phyloP scores from a whole-genome alignment of 2,888 invertebrate genomes.

The Gibbula magus region DNA sequence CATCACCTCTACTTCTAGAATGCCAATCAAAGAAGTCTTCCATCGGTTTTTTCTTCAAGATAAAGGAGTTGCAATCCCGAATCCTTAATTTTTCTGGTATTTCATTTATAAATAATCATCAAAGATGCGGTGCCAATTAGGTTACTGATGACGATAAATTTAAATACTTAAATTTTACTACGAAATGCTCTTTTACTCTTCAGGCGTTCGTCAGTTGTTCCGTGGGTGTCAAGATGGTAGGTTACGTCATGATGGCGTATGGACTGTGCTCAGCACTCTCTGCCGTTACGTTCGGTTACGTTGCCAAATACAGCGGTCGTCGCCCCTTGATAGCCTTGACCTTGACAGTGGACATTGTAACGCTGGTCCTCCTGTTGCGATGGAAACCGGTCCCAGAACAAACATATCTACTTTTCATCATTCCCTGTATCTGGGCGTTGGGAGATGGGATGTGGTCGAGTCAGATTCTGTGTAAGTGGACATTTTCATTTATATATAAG shows the following conservation, averaged over 20 bases:
- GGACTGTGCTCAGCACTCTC: not conserved
- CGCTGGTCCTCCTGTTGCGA: not conserved
- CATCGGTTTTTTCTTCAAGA: too few relatives aligned
- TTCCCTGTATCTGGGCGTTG: not conserved
- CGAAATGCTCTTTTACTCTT: too few relatives aligned
- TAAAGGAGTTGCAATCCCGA: too few relatives aligned
- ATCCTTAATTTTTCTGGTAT: too few relatives aligned
- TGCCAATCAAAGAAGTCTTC: too few relatives aligned
- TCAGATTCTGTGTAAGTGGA: not conserved
- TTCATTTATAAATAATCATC: too few relatives aligned
- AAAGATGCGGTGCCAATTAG: too few relatives aligned
- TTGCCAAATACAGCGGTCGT: not conserved
- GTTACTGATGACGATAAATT: too few relatives aligned
- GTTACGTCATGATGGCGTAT: not conserved
- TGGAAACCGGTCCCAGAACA: not conserved
- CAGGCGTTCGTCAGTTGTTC: slow-evolving; percentile 1
- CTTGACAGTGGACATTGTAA: not conserved
- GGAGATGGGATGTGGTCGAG: not conserved
- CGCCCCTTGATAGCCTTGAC: not conserved
- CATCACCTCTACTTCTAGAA: too few relatives aligned
- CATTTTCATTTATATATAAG: too few relatives aligned
- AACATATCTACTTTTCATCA: not conserved
- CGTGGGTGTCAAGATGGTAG: not conserved
- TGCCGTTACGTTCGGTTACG: not conserved
- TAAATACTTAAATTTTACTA: too few relatives aligned